Evolutionary conservation across 2,113 vertebrate species (phyloP).

Genomic region (Oenanthe melanoleuca): DNA sequence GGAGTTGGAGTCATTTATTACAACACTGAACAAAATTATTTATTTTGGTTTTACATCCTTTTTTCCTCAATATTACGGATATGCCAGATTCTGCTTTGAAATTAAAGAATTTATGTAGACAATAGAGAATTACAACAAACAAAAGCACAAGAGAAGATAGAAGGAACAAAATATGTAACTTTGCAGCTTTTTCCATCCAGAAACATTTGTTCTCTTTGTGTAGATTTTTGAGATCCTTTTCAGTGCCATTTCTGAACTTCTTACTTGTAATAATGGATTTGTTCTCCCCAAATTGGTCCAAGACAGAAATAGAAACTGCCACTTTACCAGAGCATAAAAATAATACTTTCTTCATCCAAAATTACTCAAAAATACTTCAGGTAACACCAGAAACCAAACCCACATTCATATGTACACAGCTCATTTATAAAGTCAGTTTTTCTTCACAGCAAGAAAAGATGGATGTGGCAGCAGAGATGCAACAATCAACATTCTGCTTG

Average conservation of each 20-base stretch:
- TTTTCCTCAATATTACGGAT: not conserved
- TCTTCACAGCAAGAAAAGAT: not conserved
- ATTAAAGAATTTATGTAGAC: not conserved
- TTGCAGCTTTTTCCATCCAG: not conserved
- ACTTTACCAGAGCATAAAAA: not conserved
- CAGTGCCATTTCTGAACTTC: not conserved
- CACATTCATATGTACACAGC: accelerated
- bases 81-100: not conserved
- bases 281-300: not conserved
- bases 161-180: not conserved
- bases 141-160: not conserved
- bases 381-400: not conserved
- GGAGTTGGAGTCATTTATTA: not conserved
- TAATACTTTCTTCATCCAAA: not conserved
- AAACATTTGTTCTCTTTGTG: not conserved
- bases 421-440: not conserved
- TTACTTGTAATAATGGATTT: not conserved
- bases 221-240: not conserved
- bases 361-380: not conserved
- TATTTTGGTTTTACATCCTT: not conserved
- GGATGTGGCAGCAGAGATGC: not conserved
- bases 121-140: not conserved
- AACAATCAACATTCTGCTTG: not conserved
- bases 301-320: not conserved
- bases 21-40: not conserved